Percentiles rank a stretch among this genome's conserved stretches.
Evolutionary conservation across 2,888 invertebrate genomes (phyloP).

Genomic region (Melipona bicolor): DNA sequence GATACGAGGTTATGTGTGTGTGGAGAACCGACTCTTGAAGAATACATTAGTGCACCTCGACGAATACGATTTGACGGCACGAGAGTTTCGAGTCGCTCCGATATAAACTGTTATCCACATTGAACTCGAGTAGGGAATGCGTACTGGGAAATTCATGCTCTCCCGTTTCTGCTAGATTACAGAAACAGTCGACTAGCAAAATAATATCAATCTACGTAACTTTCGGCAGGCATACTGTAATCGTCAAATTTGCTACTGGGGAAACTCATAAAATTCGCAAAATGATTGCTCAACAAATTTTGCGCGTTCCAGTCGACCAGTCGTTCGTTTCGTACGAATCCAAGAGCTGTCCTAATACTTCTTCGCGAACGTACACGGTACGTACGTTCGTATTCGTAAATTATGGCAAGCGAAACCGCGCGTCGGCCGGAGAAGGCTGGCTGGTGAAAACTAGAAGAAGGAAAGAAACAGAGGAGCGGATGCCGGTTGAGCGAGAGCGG

Average conservation of each 20-base stretch:
- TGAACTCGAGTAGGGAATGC: conserved; percentile 16
- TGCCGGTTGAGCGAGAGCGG: conserved; percentile 46
- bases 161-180: background rate
- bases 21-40: conserved; percentile 36
- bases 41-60: conserved; percentile 45
- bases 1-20: conserved; percentile 38
- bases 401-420: conserved; percentile 19
- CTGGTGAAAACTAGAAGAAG: conserved; percentile 11
- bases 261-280: background rate
- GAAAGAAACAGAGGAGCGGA: conserved; percentile 28
- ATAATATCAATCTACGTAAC: background rate
- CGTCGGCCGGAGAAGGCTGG: background rate
- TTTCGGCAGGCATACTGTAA: background rate
- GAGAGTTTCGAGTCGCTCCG: conserved; percentile 32
- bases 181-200: background rate
- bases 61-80: conserved; percentile 47
- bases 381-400: background rate
- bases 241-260: background rate
- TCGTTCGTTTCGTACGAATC: background rate
- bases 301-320: background rate
- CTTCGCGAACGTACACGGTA: too few species aligned
- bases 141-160: background rate
- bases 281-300: background rate
- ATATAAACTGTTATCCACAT: conserved; percentile 44
- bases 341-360: background rate